A percentile compares a stretch with the other conserved stretches of the same genome.
Conservation (phyloP, 2,113 vertebrate species). For the Coracopsis vasa region DNA sequence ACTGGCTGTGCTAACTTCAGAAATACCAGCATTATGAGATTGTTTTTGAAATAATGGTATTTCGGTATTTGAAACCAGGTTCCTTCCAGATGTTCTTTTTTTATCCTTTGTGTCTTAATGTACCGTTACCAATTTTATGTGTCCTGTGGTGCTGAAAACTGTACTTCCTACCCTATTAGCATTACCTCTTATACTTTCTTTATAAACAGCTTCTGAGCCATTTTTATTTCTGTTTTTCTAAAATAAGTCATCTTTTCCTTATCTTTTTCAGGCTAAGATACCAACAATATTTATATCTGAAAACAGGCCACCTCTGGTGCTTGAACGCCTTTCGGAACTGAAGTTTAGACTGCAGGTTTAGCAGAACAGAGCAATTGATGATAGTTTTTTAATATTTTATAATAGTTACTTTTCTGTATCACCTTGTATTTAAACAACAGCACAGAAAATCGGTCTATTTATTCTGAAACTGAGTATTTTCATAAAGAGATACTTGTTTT, state of each 20-base stretch:
- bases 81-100: neutral
- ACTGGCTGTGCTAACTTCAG: neutral
- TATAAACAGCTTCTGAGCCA: neutral
- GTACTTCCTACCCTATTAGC: neutral
- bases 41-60: neutral
- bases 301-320: neutral
- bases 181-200: neutral
- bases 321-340: neutral
- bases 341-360: neutral
- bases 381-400: neutral
- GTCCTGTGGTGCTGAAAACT: slow-evolving; percentile 3
- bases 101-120: neutral
- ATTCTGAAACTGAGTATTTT: neutral
- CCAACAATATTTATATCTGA: neutral
- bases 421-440: neutral
- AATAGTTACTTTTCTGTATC: neutral
- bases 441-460: neutral
- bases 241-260: neutral
- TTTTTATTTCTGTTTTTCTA: slow-evolving; percentile 3
- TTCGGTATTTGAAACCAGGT: neutral
- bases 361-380: neutral
- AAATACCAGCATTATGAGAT: neutral
- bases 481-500: neutral
- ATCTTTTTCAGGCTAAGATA: neutral
- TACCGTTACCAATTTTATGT: neutral